Conservation (phyloP, 2,888 invertebrate genomes). For the Cheilosia soror region DNA sequence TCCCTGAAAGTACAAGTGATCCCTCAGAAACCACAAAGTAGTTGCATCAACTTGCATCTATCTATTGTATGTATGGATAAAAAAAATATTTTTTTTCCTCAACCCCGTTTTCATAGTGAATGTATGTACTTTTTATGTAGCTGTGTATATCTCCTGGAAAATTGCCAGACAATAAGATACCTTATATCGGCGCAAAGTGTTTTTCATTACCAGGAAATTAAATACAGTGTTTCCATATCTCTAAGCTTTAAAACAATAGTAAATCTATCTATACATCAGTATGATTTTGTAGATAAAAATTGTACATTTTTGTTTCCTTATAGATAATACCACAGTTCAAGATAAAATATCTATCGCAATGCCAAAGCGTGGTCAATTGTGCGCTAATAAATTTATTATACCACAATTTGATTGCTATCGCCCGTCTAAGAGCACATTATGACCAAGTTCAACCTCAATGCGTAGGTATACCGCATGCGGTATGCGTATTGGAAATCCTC, state of each 20-base stretch:
- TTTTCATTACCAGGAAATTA: slow-evolving; percentile 36
- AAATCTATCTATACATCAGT: not conserved
- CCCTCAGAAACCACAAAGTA: not conserved
- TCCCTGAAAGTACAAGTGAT: not conserved
- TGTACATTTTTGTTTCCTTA: not conserved
- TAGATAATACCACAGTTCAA: slow-evolving; percentile 6
- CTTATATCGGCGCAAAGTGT: not conserved
- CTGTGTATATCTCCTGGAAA: slow-evolving; percentile 4
- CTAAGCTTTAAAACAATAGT: not conserved
- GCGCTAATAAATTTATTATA: slow-evolving; percentile 32
- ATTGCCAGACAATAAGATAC: slow-evolving; percentile 6
- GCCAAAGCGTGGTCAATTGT: slow-evolving; percentile 18
- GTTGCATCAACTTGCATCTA: not conserved
- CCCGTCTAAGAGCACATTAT: not conserved
- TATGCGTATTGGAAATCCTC: not conserved
- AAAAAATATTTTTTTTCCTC: not conserved
- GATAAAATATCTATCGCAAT: slow-evolving; percentile 39
- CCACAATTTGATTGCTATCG: slow-evolving; percentile 5
- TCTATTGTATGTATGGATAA: not conserved
- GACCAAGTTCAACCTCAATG: not conserved
- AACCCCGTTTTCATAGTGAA: not conserved
- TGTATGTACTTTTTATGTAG: not conserved
- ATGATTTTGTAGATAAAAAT: not conserved
- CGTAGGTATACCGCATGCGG: not conserved
- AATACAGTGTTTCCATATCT: slow-evolving; percentile 9